These are phyloP conservation scores for Oikopleura dioica DNA, from an alignment of 23 tunicate genomes.

Conservation along the genomic window DNA sequence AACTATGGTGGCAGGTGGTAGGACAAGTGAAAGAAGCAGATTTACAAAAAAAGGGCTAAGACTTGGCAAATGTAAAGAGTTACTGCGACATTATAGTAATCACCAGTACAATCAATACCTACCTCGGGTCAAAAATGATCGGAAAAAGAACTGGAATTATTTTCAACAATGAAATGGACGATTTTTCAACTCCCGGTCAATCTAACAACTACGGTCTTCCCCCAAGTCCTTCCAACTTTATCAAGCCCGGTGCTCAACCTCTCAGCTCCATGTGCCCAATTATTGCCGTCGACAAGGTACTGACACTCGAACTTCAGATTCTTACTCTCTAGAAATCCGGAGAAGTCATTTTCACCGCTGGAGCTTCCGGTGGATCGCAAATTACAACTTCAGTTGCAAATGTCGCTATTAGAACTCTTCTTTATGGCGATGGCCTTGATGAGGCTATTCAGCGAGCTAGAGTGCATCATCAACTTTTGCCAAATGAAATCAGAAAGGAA, in stretches of 20 bases:
- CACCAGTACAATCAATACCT: not conserved
- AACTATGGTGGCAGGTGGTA: no score
- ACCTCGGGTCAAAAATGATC: not conserved
- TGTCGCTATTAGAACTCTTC: not conserved
- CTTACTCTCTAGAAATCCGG: no score
- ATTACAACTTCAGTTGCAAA: not conserved
- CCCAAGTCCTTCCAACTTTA: slow-evolving; percentile 4
- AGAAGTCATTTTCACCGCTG: not conserved
- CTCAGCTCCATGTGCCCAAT: not conserved
- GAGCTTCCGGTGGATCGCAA: slow-evolving; percentile 7
- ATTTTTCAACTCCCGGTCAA: slow-evolving; percentile 10
- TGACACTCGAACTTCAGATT: not conserved
- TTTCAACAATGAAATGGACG: slow-evolving; percentile 12
- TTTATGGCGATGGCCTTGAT: not conserved
- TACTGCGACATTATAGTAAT: no score
- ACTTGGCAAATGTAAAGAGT: no score
- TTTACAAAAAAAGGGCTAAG: no score
- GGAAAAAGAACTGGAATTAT: slow-evolving; percentile 4
- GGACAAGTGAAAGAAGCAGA: no score
- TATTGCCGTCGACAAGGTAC: slow-evolving; percentile 4
- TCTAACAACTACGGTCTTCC: not conserved
- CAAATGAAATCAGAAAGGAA: not conserved
- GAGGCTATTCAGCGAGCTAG: not conserved
- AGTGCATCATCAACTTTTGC: slow-evolving; percentile 5
- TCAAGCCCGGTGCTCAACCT: not conserved